phyloP scores from a whole-genome alignment of 2,113 vertebrate genomes.

The Hylia prasina region DNA sequence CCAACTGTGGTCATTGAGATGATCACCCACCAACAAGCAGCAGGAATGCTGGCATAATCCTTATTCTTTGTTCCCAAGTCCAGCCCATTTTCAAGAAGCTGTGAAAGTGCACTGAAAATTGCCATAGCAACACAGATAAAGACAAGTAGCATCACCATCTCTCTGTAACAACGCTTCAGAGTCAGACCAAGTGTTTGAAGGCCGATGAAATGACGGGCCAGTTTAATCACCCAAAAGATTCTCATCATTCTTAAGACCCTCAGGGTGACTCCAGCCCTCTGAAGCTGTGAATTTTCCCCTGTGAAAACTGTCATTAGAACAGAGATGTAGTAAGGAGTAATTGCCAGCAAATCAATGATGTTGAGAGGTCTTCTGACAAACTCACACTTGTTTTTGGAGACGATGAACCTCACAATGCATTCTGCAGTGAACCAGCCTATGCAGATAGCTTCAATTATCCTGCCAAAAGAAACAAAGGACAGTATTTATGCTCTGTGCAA shows the following conservation, averaged over 20 bases:
- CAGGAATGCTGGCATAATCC: constrained; percentile 96
- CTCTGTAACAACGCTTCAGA: constrained; percentile 92
- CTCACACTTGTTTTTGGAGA: constrained; percentile 94
- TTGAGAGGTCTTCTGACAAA: constrained; percentile 96
- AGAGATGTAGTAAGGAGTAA: constrained; percentile 95
- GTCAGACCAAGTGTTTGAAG: constrained; percentile 97
- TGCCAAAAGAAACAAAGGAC: constrained; percentile 75
- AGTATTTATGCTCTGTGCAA: constrained; percentile 60
- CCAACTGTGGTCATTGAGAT: constrained; percentile 99
- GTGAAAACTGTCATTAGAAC: constrained; percentile 87
- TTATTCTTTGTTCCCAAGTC: constrained; percentile 87
- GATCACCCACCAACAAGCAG: constrained; percentile 99
- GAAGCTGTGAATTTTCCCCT: constrained; percentile 91
- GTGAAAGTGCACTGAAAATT: constrained; percentile 96
- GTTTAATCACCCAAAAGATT: constrained; percentile 99
- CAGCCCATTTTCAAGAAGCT: constrained; percentile 95
- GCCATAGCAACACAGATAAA: constrained; percentile 98
- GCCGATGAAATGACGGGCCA: constrained; percentile 96
- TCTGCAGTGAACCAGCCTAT: constrained; percentile 99
- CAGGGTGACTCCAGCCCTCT: constrained; percentile 92
- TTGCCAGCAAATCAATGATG: constrained; percentile 95
- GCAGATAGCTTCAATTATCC: constrained; percentile 98
- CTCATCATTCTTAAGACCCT: constrained; percentile 97
- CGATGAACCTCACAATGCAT: constrained; percentile 93
- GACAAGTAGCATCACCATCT: constrained; percentile 98